Base-by-base conservation (phyloP, 2,888 invertebrate species). In the Ichneumoninae sp. region DNA sequence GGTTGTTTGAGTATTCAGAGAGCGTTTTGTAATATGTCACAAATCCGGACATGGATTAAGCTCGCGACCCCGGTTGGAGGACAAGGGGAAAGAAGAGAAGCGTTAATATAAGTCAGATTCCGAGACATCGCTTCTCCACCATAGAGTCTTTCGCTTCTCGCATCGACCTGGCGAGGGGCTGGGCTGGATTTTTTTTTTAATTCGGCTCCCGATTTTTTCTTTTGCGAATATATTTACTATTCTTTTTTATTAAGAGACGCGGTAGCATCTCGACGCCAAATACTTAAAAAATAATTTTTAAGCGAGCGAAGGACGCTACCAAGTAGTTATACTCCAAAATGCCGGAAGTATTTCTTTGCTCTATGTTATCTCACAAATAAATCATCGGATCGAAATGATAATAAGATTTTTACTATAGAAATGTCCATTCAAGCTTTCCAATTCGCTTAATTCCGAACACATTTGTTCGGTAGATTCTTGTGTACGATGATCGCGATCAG, bases 11-110 rank as follows among this genome's bases (percentile, higher is more conserved):
- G 89, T 89, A 89, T 89, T 89, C 89, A 89, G 88, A 85, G 87
- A 83, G 85, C 89, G 88, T 88, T 89, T 89, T 89, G 88, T 89
- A 88, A 89, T 89, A 88, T 84, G 89, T 90, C 89, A 88, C 85
- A 88, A 88, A 90, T 89, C 88, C 86, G 83, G 88, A 89, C 88
- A 86, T 88, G 86, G 87, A 88, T 89, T 88, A 87, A 87, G 86
- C 82, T 71, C 40, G 30, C 65, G 33, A 68, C 5, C 33, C 33
- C 86, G 86, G 84, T 75, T 80, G 80, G 62, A 78, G 50, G 71
- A 75, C 79, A 57, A 62, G 22, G 30, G 54, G 54, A 40, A 62
- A 57, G 40, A 62, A 30, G 65, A 40, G 19, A 60, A 54, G 68
- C 79, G 68, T 80, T 80, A 70, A 83, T 83, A 80, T 66, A 40